Evolutionary conservation across 2,888 invertebrate species (phyloP), one percentile per base, ranked within the genome.

Genomic region (Metacarcinus magister): DNA sequence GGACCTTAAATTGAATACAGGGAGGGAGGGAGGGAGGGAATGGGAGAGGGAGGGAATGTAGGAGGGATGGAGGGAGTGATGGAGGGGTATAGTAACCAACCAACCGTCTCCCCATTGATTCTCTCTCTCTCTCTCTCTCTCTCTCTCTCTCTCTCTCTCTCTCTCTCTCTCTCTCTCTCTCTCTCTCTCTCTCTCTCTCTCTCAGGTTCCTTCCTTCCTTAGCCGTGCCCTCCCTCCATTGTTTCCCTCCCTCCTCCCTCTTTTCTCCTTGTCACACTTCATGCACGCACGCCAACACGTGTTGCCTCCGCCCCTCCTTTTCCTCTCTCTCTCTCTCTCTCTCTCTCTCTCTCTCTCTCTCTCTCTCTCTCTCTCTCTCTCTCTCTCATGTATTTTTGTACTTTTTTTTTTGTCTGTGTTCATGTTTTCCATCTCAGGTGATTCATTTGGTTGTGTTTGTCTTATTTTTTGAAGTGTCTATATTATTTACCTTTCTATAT

Each of bases 101-200:
- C 82, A 82, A 82, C 82, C 82, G 32, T 82, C 82, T 32, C 82
- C 82, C 82, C 82, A 28, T 82, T 82, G 82, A 82, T 32, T 82
- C 32, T 82, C 82, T 32, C 82, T 32, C 82, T 82, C 82, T 32
- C 82, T 67, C 67, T 67, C 67, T 67, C 67, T 67, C 67, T 67
- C 67, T 67, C 82, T 32, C 82, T 82, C 82, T 82, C 82, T 82
- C 82, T 32, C 82, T 32, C 82, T 32, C 82, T 32, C 82, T 82
- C 82, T 32, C 75, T 60, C 75, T 28, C 75, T 75, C 75, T 28
- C 75, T 28, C 75, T 28, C 75, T 75, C 75, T 28, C 75, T 75
- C 75, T 75, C 75, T 60, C 75, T 75, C 28, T 75, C 28, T 75
- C 75, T 75, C 75, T 28, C 75, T 13, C 28, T 13, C n/a, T n/a